Evolutionary conservation across 2,113 vertebrate species (phyloP), one percentile per base, ranked within the genome.

Genomic region (Bathybates hornii): DNA sequence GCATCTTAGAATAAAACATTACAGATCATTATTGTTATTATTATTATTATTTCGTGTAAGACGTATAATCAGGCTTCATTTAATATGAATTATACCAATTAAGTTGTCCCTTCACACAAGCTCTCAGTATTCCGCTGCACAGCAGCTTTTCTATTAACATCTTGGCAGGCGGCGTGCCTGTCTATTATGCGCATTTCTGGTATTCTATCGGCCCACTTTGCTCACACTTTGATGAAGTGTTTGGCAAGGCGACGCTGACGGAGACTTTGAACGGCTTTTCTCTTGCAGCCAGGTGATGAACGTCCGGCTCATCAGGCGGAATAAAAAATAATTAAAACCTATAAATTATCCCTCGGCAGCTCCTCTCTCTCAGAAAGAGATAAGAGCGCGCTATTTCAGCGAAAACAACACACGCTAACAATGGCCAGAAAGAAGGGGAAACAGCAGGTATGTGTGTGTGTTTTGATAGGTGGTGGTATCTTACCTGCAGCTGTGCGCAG

Each of bases 321-420:
- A 97, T 97, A 96, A 96, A 95, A 95, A 96, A 96, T 98, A 98
- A 98, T 98, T 98, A 98, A 97, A 97, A 97, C 96, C 97, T 97
- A 97, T 97, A 97, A 97, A 98, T 98, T 97, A 98, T 97, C 97
- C 97, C 1, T 94, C 94, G 93, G 96, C 96, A 94, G 96, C 94
- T 56, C 66, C 71, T 79, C 96, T 96, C 97, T 96, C 97, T 96
- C 96, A 95, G 95, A 89, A 94, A 93, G 96, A 97, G 97, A 98
- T 98, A 98, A 97, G 96, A 95, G 95, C 93, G 95, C 95, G 95
- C 94, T 95, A 96, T 95, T 96, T n/a, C 27, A 36, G 73, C 41
- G 96, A 97, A 97, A 97, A 96, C 96, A 96, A 97, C 96, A 86
- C 92, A 89, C 90, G 91, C 90, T 94, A 95, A 97, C 97, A 97